Evolutionary conservation across 1,140 invertebrate species (phyloP), one percentile per base, ranked within the genome.

Genomic region (Caenorhabditis inopinata): DNA sequence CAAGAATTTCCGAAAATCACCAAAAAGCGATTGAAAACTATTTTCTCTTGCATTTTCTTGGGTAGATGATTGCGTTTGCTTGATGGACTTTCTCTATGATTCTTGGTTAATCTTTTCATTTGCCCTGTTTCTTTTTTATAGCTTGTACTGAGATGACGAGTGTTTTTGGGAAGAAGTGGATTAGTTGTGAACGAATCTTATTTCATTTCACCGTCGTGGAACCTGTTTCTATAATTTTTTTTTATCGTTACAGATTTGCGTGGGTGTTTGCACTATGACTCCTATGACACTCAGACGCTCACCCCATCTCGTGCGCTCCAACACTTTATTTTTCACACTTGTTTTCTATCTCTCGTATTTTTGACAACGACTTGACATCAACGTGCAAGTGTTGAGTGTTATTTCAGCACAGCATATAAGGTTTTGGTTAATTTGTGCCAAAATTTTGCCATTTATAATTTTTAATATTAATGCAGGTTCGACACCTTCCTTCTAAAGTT

Each of bases 261-360:
- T 7, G 25, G 32, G 32, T 18, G 29, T 25, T 68, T 68, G 58
- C 58, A 68, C 58, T 68, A 68, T 68, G 38, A 29, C 35, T n/a
- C n/a, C n/a, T n/a, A n/a, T n/a, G n/a, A n/a, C n/a, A 68, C 58
- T 42, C 29, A 68, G 16, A 32, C 58, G 35, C 58, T 42, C 58
- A 21, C 58, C 32, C 58, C 25, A 38, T 68, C 58, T 68, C 58
- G n/a, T n/a, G n/a, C n/a, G n/a, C n/a, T n/a, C n/a, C n/a, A n/a
- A n/a, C n/a, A n/a, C n/a, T n/a, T n/a, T n/a, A n/a, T n/a, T n/a
- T n/a, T n/a, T n/a, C n/a, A n/a, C n/a, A n/a, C n/a, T 42, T 29
- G 35, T 42, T 68, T 18, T 68, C 32, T 42, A n/a, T 68, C 11
- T 68, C 58, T 68, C 58, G 25, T 68, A 32, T 68, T 68, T 29